These are phyloP conservation scores for human DNA, from an alignment of 2,113 vertebrate species.

Conservation along the genomic window DNA sequence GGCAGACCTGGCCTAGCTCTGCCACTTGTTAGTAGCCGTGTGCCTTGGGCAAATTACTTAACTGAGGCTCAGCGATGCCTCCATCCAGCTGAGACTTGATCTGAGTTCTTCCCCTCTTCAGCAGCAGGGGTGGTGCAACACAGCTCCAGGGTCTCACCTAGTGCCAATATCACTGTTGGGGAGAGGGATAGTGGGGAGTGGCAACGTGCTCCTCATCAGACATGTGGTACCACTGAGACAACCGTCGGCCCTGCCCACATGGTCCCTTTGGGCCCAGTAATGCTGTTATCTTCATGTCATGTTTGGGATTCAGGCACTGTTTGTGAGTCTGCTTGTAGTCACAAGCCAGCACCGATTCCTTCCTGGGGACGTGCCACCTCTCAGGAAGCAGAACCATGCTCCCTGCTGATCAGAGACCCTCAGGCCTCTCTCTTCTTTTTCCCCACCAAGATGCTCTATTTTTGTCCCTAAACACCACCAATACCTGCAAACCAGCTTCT, in stretches of 20 bases:
- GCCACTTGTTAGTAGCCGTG: neutral
- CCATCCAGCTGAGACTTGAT: neutral
- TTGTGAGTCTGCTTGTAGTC: neutral
- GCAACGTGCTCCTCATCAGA: neutral
- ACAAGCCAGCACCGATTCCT: neutral
- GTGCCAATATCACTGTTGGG: neutral
- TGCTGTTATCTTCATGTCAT: neutral
- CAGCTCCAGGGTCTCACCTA: neutral
- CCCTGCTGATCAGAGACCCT: neutral
- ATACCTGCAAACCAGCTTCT: conserved; percentile 20
- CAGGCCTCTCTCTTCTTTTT: neutral
- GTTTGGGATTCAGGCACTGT: neutral
- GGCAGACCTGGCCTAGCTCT: neutral
- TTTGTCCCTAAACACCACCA: conserved; percentile 13
- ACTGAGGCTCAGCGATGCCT: neutral
- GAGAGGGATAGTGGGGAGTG: neutral
- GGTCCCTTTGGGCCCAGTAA: neutral
- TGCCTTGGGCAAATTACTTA: neutral
- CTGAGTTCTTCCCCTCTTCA: neutral
- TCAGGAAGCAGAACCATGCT: neutral
- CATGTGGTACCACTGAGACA: neutral
- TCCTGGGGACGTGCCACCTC: neutral
- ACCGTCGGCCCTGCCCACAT: neutral
- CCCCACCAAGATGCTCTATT: neutral
- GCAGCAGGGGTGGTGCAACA: neutral